These are phyloP conservation scores for Lycocerus yunnanus DNA, from an alignment of 2,888 invertebrate species.

Conservation along the genomic window DNA sequence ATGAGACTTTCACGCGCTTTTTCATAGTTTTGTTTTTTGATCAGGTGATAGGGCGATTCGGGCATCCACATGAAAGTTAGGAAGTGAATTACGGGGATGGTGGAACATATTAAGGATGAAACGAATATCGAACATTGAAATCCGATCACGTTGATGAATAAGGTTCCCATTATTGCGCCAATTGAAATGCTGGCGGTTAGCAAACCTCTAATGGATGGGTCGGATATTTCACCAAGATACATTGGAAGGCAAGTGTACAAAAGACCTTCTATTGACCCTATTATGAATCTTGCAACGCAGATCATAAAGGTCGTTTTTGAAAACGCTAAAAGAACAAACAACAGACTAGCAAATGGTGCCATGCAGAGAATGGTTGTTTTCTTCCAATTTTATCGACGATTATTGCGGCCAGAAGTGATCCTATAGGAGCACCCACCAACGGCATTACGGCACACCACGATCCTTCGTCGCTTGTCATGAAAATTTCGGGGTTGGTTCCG, in stretches of 20 bases:
- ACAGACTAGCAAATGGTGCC: constrained; percentile 57
- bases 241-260: constrained; percentile 58
- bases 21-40: constrained; percentile 52
- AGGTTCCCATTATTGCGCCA: constrained; percentile 61
- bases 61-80: constrained; percentile 66
- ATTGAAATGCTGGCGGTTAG: constrained; percentile 65
- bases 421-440: constrained; percentile 66
- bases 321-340: constrained; percentile 65
- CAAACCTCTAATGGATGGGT: constrained; percentile 62
- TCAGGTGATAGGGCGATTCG: constrained; percentile 64
- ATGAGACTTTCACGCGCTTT: constrained; percentile 61
- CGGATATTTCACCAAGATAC: constrained; percentile 65
- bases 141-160: constrained; percentile 66
- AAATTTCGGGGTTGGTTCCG: constrained; percentile 57
- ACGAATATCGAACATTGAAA: constrained; percentile 61
- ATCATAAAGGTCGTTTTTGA: constrained; percentile 63
- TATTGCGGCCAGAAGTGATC: constrained; percentile 65
- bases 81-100: constrained; percentile 63
- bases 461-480: constrained; percentile 58
- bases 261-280: constrained; percentile 61
- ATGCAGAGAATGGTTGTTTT: constrained; percentile 49
- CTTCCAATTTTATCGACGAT: constrained; percentile 68
- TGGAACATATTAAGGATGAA: constrained; percentile 62
- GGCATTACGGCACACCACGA: constrained; percentile 70
- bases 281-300: constrained; percentile 53